Conservation (phyloP, 30 jellyfish, hydroid and myxozoan species). For the Aurelia coerulea region DNA sequence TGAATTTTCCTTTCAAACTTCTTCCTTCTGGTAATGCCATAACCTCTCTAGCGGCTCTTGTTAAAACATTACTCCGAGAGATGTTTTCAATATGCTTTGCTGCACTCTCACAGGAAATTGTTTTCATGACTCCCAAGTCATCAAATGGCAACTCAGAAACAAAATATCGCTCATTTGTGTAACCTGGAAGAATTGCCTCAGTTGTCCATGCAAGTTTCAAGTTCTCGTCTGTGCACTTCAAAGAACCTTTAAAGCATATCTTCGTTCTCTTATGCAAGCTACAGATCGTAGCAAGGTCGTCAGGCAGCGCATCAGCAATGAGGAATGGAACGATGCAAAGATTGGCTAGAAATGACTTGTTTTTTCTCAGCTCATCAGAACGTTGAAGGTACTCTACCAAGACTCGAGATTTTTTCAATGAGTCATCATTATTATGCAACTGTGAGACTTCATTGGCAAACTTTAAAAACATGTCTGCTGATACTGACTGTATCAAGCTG, state of each 20-base stretch:
- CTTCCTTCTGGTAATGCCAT: background rate
- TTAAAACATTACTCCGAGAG: conserved; percentile 6
- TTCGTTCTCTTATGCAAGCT: background rate
- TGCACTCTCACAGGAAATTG: background rate
- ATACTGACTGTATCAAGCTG: conserved; percentile 42
- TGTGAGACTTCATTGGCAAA: conserved; percentile 52
- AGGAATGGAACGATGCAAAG: conserved; percentile 29
- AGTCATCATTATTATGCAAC: conserved; percentile 11
- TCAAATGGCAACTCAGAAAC: background rate
- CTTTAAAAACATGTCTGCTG: conserved; percentile 17
- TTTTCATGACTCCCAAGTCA: background rate
- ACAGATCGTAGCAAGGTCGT: conserved; percentile 1
- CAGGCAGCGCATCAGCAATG: conserved; percentile 21
- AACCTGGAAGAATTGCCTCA: conserved; percentile 33
- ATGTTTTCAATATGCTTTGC: conserved; percentile 37
- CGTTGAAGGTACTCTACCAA: conserved; percentile 6
- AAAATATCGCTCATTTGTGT: background rate
- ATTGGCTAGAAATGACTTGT: background rate
- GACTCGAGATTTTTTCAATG: conserved; percentile 19
- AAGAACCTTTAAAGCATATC: conserved; percentile 36
- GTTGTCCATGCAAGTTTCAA: conserved; percentile 39
- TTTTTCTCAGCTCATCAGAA: conserved; percentile 20
- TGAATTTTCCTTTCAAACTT: background rate
- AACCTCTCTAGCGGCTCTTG: conserved; percentile 6
- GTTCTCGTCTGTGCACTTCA: background rate